These are phyloP conservation scores for Caenorhabditis sp. DNA, from an alignment of 2,888 invertebrate genomes.

Conservation along the genomic window DNA sequence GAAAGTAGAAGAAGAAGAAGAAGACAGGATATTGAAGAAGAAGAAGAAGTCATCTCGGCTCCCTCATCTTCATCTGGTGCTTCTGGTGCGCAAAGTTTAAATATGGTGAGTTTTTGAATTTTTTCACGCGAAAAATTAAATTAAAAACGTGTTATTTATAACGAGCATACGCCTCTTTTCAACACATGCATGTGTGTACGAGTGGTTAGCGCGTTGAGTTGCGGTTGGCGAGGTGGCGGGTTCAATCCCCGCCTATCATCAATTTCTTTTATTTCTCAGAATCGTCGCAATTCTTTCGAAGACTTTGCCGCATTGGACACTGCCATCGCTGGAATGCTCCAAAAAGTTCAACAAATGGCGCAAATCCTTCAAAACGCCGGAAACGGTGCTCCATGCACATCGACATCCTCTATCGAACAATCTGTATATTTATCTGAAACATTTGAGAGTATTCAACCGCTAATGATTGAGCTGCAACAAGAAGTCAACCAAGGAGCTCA, in stretches of 20 bases:
- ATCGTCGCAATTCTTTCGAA: conserved; percentile 37
- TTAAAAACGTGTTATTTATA: too few species aligned
- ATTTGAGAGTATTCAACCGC: conserved; percentile 28
- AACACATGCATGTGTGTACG: too few species aligned
- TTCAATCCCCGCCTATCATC: too few species aligned
- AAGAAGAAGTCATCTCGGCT: neutral
- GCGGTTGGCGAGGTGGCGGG: too few species aligned
- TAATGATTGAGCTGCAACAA: conserved; percentile 22
- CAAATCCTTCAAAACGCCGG: conserved; percentile 30
- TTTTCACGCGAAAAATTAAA: too few species aligned
- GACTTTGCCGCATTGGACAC: conserved; percentile 38
- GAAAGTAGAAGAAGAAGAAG: neutral
- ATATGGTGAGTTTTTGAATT: conserved; percentile 3
- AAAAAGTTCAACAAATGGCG: conserved; percentile 24
- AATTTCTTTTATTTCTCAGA: neutral
- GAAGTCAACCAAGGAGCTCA: conserved; percentile 20
- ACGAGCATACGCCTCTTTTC: too few species aligned
- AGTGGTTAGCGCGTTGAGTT: too few species aligned
- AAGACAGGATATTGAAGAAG: neutral
- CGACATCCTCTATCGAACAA: conserved; percentile 31
- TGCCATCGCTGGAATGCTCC: conserved; percentile 27
- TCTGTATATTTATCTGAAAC: conserved; percentile 22
- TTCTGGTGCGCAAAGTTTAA: neutral
- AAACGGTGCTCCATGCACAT: conserved; percentile 23
- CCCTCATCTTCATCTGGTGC: neutral